Conservation (phyloP, 2,113 vertebrate genomes). For the Ammospiza nelsoni region DNA sequence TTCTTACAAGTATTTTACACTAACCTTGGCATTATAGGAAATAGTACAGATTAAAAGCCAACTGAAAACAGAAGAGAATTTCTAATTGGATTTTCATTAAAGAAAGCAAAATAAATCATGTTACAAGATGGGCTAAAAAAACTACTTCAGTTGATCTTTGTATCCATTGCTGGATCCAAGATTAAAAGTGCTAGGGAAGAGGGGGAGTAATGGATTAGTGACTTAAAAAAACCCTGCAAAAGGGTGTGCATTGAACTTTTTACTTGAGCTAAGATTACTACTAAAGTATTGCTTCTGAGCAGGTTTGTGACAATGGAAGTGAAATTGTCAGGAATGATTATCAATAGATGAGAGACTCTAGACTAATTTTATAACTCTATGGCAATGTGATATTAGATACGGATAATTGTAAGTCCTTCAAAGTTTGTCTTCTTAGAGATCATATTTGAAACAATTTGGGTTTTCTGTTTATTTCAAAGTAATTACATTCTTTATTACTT, state of each 20-base stretch:
- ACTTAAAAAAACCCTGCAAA: not conserved
- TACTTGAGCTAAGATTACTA: not conserved
- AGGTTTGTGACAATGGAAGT: not conserved
- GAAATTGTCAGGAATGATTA: not conserved
- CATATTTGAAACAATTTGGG: not conserved
- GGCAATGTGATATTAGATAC: not conserved
- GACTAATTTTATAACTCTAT: not conserved
- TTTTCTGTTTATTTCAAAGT: not conserved
- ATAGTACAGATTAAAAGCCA: not conserved
- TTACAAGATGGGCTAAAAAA: not conserved
- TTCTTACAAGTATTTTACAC: not conserved
- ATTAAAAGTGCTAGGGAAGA: not conserved
- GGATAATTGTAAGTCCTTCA: not conserved
- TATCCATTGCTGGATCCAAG: not conserved
- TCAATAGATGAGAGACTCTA: not conserved
- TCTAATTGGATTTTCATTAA: not conserved
- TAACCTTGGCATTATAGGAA: not conserved
- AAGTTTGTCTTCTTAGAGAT: not conserved
- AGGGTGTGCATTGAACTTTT: not conserved
- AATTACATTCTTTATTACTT: not conserved
- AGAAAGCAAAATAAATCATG: not conserved
- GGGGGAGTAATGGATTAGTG: accelerated
- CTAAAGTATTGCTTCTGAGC: not conserved
- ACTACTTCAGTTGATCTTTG: not conserved
- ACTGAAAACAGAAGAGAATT: not conserved